These are phyloP conservation scores for Apomyelois bistriatella DNA, from an alignment of 2,888 invertebrate genomes.

Conservation along the genomic window DNA sequence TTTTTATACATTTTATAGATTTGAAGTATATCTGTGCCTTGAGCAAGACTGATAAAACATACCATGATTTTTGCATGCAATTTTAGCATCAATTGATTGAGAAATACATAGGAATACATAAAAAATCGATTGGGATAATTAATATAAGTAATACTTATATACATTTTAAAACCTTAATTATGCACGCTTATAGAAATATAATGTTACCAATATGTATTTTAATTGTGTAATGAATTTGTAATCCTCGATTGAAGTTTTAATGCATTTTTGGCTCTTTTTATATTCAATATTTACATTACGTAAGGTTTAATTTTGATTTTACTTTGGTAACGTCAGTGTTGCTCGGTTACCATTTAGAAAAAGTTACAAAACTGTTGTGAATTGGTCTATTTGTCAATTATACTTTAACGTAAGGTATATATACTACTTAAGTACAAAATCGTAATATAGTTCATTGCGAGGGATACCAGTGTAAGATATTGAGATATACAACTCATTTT, in stretches of 20 bases:
- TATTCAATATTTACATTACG: neutral
- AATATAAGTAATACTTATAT: neutral
- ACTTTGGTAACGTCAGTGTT: neutral
- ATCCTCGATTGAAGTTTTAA: neutral
- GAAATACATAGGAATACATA: neutral
- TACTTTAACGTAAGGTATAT: constrained; percentile 22
- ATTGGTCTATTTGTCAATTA: constrained; percentile 11
- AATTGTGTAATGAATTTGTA: constrained; percentile 6
- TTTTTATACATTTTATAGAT: constrained; percentile 36
- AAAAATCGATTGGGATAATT: neutral
- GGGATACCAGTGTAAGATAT: constrained; percentile 57
- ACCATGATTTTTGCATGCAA: constrained; percentile 19
- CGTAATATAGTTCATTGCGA: constrained; percentile 41
- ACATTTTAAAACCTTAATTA: constrained; percentile 3
- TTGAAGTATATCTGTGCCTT: constrained; percentile 58
- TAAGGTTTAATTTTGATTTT: no score
- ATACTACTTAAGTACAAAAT: constrained; percentile 52
- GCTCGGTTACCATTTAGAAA: neutral
- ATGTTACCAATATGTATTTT: constrained; percentile 21
- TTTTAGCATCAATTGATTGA: neutral
- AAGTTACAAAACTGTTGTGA: neutral
- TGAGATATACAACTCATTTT: constrained; percentile 32
- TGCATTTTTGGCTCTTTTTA: neutral
- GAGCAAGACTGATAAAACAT: constrained; percentile 53
- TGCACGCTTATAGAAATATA: constrained; percentile 15